These are phyloP conservation scores for Ameiurus melas DNA, from an alignment of 2,113 vertebrate species.

Conservation along the genomic window DNA sequence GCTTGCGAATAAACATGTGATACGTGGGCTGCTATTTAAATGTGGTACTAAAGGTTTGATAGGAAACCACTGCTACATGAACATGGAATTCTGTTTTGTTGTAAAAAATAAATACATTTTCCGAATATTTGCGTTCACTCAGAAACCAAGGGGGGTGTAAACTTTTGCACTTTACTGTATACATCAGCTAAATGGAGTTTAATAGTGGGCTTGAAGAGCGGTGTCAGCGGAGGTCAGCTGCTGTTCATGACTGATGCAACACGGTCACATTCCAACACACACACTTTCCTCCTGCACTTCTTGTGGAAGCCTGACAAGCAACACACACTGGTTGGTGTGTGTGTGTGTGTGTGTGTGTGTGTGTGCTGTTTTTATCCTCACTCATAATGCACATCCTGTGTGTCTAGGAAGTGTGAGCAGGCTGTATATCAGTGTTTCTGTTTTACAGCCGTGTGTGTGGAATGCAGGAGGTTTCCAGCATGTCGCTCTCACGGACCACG, in stretches of 20 bases:
- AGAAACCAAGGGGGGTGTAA: neutral
- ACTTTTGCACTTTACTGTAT: neutral
- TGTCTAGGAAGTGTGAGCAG: conserved; percentile 1
- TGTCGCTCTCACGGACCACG: conserved; percentile 1
- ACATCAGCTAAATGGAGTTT: neutral
- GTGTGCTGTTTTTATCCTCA: neutral
- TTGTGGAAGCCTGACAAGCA: too few species aligned
- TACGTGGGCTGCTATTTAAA: neutral
- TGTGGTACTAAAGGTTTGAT: too few species aligned
- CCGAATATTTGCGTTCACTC: neutral
- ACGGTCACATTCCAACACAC: conserved; percentile 51
- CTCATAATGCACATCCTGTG: conserved; percentile 11
- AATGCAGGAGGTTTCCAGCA: conserved; percentile 25
- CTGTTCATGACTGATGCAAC: conserved; percentile 46
- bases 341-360: neutral
- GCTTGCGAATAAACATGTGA: neutral
- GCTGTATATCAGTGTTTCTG: conserved; percentile 35
- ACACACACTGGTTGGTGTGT: too few species aligned
- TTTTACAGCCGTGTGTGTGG: conserved; percentile 26
- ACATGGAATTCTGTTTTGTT: too few species aligned
- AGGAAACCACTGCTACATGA: too few species aligned
- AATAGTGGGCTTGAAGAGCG: conserved; percentile 4
- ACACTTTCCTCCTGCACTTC: neutral
- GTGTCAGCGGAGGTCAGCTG: conserved; percentile 42
- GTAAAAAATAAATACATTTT: too few species aligned